Conservation (phyloP, 2,888 invertebrate genomes). For the Dryadula phaetusa region DNA sequence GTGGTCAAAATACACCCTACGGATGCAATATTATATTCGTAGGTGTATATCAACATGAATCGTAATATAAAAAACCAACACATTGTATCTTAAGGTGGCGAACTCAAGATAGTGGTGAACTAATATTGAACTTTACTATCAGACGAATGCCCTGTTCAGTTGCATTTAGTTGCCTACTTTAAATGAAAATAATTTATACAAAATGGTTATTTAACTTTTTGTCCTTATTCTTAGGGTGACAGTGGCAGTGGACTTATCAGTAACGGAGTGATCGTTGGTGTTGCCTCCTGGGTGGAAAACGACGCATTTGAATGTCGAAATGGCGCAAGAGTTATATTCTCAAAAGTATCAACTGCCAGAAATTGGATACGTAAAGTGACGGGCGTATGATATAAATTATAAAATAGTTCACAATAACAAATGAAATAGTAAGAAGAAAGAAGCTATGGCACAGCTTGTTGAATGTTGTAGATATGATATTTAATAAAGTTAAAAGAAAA, state of each 20-base stretch:
- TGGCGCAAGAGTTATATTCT: conserved; percentile 70
- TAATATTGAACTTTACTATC: background rate
- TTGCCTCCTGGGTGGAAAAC: conserved; percentile 78
- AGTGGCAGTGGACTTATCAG: conserved; percentile 78
- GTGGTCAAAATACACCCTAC: background rate
- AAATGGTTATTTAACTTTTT: conserved; percentile 1
- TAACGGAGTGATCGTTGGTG: conserved; percentile 60
- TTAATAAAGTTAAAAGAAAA: background rate
- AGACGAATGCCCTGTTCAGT: background rate
- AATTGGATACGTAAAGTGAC: conserved; percentile 71
- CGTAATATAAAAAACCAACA: background rate
- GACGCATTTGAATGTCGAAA: conserved; percentile 68
- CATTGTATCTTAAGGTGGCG: background rate
- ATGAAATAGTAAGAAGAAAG: background rate
- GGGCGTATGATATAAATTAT: conserved; percentile 50
- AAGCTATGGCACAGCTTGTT: background rate
- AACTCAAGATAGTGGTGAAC: background rate
- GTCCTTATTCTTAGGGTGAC: conserved; percentile 64
- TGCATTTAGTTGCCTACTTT: background rate
- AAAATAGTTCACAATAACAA: background rate
- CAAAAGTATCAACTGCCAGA: conserved; percentile 63
- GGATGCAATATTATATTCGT: too few species aligned
- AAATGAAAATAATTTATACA: background rate
- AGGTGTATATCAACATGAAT: background rate
- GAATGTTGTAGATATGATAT: background rate